Conservation (phyloP, 2,113 vertebrate genomes). For the Cyrtonyx montezumae region DNA sequence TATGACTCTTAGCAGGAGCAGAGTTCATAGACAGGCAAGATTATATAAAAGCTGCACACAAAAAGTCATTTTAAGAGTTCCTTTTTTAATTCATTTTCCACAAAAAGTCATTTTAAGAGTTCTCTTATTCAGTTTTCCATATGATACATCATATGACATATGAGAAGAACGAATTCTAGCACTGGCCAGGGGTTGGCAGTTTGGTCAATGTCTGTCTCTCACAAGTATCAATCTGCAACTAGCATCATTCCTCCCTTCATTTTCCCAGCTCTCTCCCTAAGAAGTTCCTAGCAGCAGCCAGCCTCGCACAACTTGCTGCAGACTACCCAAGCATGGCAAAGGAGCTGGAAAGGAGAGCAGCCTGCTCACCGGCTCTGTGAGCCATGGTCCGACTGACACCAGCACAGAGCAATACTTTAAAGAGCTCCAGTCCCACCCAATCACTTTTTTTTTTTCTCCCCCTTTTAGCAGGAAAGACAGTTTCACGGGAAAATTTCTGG, state of each 20-base stretch:
- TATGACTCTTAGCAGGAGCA: slow-evolving; percentile 3
- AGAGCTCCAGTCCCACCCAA: background rate
- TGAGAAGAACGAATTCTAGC: background rate
- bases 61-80: background rate
- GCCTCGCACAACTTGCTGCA: background rate
- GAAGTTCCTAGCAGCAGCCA: slow-evolving; percentile 52
- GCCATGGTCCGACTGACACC: background rate
- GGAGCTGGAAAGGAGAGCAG: slow-evolving; percentile 20
- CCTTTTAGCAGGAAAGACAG: slow-evolving; percentile 35
- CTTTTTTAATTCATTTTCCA: background rate
- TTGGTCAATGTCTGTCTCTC: background rate
- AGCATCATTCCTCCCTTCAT: background rate
- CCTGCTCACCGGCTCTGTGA: background rate
- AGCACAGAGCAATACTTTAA: background rate
- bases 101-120: background rate
- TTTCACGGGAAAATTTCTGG: slow-evolving; percentile 50
- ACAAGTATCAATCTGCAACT: background rate
- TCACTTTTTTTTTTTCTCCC: background rate
- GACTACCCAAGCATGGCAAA: slow-evolving; percentile 46
- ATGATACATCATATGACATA: background rate
- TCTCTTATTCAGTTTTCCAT: background rate
- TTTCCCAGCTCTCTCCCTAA: slow-evolving; percentile 42
- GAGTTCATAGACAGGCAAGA: background rate
- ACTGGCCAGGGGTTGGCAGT: background rate
- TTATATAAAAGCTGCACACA: background rate